phyloP scores from a whole-genome alignment of 2,888 invertebrate genomes.

The Gari tellinella region DNA sequence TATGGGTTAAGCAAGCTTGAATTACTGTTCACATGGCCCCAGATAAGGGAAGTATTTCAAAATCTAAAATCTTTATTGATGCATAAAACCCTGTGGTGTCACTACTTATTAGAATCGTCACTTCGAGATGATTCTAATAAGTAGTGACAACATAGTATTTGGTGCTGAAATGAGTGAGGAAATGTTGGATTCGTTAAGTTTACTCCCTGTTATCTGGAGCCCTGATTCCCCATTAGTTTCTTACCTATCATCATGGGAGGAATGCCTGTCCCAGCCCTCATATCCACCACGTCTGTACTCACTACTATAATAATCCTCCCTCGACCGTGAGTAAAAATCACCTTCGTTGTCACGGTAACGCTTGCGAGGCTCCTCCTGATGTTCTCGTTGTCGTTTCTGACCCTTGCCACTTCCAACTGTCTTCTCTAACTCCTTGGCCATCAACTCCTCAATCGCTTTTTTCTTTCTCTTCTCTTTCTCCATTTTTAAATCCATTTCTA shows the following conservation, averaged over 20 bases:
- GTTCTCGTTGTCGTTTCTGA: conserved; percentile 37
- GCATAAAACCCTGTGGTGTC: no score
- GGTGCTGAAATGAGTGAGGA: no score
- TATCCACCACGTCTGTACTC: conserved; percentile 38
- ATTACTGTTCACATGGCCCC: no score
- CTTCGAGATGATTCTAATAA: no score
- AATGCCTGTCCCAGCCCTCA: conserved; percentile 39
- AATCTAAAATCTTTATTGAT: no score
- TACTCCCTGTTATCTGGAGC: no score
- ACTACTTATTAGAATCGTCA: no score
- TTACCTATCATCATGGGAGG: conserved; percentile 34
- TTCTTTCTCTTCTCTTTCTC: conserved; percentile 62
- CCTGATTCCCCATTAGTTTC: no score
- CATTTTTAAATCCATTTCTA: conserved; percentile 61
- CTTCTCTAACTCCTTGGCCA: conserved; percentile 67
- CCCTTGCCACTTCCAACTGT: conserved; percentile 48
- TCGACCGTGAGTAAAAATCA: conserved; percentile 7
- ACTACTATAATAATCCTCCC: conserved; percentile 29
- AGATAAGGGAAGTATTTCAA: no score
- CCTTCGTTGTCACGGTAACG: conserved; percentile 45
- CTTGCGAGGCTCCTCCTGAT: conserved; percentile 26
- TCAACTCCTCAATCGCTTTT: conserved; percentile 68
- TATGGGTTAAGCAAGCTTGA: no score
- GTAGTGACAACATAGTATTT: no score
- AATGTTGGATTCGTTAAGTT: no score